Base-by-base conservation (phyloP, 35 echinoderm and acorn worm genomes). In the Eucidaris tribuloides region DNA sequence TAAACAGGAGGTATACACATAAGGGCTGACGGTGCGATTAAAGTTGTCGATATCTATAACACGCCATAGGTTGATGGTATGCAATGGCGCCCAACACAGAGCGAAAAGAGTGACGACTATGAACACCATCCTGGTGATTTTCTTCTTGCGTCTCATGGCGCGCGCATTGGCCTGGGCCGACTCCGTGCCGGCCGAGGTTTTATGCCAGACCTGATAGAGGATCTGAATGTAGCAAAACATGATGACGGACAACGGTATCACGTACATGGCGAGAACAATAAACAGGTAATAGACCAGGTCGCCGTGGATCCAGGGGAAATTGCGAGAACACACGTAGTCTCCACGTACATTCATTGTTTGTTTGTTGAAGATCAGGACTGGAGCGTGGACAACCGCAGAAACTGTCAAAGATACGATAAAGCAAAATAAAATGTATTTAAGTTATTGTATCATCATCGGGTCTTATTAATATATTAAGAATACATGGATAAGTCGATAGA, bases 41-140 rank as follows among this genome's bases (percentile, higher is more conserved):
- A 29, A 71, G 35, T 37, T 1, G 42, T 45, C 40, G 23, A 29
- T n/a, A 29, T 90, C 81, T 55, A 77, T 64, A 3, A 22, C 24
- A 11, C 70, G 39, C 87, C 87, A 90, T 3, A 68, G 46, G 57
- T 66, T 91, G 42, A 86, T 32, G 14, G 46, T 64, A 22, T 96
- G 93, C 54, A 88, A 37, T 0, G 93, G 93, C 0, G 71, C 70
- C 93, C 93, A 96, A 45, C 93, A 91, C 14, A 91, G 48, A 39
- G 93, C 93, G 55, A 96, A 96, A 20, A 96, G 82, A 40, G 83
- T 62, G 15, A 96, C 93, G 22, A 96, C 88, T 23, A 91, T 96
- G 45, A 91, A 84, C 9, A 96, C 93, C 93, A 96, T 96, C 22
- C 76, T 84, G 22, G 88, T 91, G 43, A 96, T 87, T 64, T 91